phyloP scores from a whole-genome alignment of 2,797 vertebrate genomes.

The Lacerta agilis region DNA sequence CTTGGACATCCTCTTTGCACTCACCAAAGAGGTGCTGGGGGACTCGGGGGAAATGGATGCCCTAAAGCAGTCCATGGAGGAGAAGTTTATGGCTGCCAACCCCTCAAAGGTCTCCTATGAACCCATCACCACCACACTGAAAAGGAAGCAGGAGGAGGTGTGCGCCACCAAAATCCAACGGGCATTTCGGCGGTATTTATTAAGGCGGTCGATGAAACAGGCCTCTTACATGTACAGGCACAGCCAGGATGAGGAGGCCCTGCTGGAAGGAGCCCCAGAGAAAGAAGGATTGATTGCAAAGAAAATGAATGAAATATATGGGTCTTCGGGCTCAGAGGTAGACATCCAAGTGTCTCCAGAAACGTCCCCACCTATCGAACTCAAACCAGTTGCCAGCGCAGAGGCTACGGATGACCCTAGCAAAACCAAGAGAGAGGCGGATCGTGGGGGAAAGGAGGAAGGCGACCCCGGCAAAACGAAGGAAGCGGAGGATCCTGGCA shows the following conservation, averaged over 20 bases:
- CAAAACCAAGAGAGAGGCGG: not conserved
- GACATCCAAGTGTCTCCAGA: slow-evolving; percentile 33
- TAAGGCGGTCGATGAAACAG: slow-evolving; percentile 87
- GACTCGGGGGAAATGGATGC: slow-evolving; percentile 95
- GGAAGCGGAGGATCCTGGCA: not conserved
- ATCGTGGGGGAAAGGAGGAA: not conserved
- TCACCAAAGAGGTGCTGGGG: slow-evolving; percentile 93
- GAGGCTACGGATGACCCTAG: not conserved
- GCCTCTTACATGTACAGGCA: slow-evolving; percentile 87
- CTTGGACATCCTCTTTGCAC: slow-evolving; percentile 91
- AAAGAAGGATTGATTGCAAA: slow-evolving; percentile 87
- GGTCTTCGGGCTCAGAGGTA: slow-evolving; percentile 57
- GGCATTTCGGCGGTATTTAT: slow-evolving; percentile 88
- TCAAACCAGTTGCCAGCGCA: slow-evolving; percentile 32
- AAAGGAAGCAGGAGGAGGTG: slow-evolving; percentile 90
- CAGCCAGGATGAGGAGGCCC: slow-evolving; percentile 69
- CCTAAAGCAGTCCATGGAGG: slow-evolving; percentile 92
- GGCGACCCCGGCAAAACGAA: not conserved
- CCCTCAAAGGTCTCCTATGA: slow-evolving; percentile 92
- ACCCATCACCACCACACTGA: slow-evolving; percentile 93
- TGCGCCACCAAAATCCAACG: slow-evolving; percentile 89
- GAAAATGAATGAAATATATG: slow-evolving; percentile 87
- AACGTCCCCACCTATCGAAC: slow-evolving; percentile 37
- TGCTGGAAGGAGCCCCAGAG: slow-evolving; percentile 79
- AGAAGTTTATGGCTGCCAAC: slow-evolving; percentile 93